Evolutionary conservation across 2,888 invertebrate species (phyloP), one percentile per base, ranked within the genome.

Genomic region (Drosophila nigritarsus): DNA sequence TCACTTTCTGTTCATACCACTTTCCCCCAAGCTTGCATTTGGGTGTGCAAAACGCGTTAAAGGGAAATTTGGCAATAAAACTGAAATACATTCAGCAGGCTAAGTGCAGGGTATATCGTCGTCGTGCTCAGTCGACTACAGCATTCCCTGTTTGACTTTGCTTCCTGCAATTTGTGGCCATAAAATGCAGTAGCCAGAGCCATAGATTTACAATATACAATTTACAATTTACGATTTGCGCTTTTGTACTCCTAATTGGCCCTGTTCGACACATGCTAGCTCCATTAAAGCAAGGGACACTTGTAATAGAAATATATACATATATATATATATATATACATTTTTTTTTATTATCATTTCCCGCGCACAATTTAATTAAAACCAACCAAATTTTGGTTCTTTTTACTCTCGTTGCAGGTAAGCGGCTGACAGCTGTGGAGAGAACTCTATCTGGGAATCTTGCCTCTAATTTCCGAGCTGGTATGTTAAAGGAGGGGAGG

Each of bases 131-230:
- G 8, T 1, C 2, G 49, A 15, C 0, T 5, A 18, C 15, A 48
- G 20, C 45, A 27, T 2, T 24, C 20, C 1, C 7, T 34, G 42
- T 80, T 65, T 66, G 64, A 34, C 65, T 36, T 49, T 51, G 48
- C 58, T 82, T 74, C 76, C 78, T 87, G 84, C 74, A 75, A 84
- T 89, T 84, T 74, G 80, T 64, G 73, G 80, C 76, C 53, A 56
- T 76, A 70, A 71, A 83, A 67, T 42, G 11, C 51, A 32, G 50
- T 50, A 49, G 56, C 56, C 77, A 70, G 50, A 50, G 54, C 56
- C 77, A 73, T 77, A 73, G 75, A 75, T 77, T 71, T 65, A 64
- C 76, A 71, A 70, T 83, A 70, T 53, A 68, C 65, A 67, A 82
- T 83, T 82, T 64, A 67, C 73, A 67, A 75, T 84, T 78, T 69